Conservation (phyloP, 2,113 vertebrate genomes). For the Misgurnus anguillicaudatus region DNA sequence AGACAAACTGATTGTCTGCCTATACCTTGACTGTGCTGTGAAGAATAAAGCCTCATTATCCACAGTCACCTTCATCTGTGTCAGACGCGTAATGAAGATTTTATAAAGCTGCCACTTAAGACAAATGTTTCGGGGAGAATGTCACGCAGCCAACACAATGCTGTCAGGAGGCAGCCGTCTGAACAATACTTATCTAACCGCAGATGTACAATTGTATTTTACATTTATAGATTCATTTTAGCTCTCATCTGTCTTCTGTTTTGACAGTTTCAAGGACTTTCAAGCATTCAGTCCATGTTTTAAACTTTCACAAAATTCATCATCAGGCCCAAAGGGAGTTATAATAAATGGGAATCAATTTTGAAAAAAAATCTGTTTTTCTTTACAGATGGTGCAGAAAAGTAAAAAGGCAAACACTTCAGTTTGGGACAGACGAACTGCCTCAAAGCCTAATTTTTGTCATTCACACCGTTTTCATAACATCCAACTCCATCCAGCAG, state of each 20-base stretch:
- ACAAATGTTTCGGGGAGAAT: slow-evolving; percentile 54
- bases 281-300: neutral
- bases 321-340: neutral
- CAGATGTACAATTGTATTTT: slow-evolving; percentile 12
- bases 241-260: slow-evolving; percentile 3
- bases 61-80: slow-evolving; percentile 64
- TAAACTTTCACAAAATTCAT: neutral
- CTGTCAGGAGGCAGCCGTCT: neutral
- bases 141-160: neutral
- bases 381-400: too few relatives aligned
- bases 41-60: slow-evolving; percentile 71
- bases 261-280: slow-evolving; percentile 22
- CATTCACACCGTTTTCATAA: neutral
- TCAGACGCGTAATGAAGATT: slow-evolving; percentile 66
- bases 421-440: neutral
- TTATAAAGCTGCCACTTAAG: slow-evolving; percentile 59
- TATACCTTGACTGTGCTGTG: slow-evolving; percentile 66
- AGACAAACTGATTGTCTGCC: slow-evolving; percentile 69
- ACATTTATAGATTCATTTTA: slow-evolving; percentile 9
- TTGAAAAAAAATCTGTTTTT: too few relatives aligned
- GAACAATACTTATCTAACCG: neutral
- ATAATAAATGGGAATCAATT: too few relatives aligned
- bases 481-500: slow-evolving; percentile 25
- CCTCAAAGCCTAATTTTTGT: neutral
- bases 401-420: neutral